phyloP scores from a whole-genome alignment of 2,888 invertebrate genomes.

The Xestia rhomboidea region DNA sequence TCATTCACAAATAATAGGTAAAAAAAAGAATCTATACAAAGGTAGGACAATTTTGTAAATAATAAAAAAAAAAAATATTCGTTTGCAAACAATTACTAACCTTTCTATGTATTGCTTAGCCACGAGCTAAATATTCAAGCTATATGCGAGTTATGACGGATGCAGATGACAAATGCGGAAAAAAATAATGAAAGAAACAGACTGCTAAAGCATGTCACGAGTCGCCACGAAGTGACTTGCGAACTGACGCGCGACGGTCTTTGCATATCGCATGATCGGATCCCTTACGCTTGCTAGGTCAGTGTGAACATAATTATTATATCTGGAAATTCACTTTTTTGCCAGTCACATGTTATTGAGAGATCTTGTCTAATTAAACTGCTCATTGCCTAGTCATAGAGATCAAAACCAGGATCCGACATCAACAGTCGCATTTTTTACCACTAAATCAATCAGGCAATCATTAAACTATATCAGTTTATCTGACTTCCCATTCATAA shows the following conservation, averaged over 20 bases:
- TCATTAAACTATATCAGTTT: not conserved
- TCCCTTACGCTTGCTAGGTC: not conserved
- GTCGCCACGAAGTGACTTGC: not conserved
- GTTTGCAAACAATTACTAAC: too few species aligned
- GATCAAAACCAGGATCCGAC: too few species aligned
- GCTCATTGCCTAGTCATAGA: not conserved
- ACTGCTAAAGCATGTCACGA: not conserved
- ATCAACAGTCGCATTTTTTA: not conserved
- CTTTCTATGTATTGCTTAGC: too few species aligned
- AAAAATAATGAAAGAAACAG: not conserved
- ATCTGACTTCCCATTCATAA: not conserved
- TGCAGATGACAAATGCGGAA: too few species aligned
- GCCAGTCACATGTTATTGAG: not conserved
- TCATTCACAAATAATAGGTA: too few species aligned
- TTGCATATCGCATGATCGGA: not conserved
- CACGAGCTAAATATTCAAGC: too few species aligned
- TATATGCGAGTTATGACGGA: too few species aligned
- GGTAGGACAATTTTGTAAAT: too few species aligned
- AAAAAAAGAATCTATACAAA: too few species aligned
- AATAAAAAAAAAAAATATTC: too few species aligned
- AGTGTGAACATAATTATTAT: not conserved
- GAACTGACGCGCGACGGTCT: not conserved
- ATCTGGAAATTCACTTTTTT: not conserved
- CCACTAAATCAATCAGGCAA: not conserved
- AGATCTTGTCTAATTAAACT: not conserved